These are phyloP conservation scores for Heteronetta atricapilla DNA, from an alignment of 2,113 vertebrate species.

Conservation along the genomic window DNA sequence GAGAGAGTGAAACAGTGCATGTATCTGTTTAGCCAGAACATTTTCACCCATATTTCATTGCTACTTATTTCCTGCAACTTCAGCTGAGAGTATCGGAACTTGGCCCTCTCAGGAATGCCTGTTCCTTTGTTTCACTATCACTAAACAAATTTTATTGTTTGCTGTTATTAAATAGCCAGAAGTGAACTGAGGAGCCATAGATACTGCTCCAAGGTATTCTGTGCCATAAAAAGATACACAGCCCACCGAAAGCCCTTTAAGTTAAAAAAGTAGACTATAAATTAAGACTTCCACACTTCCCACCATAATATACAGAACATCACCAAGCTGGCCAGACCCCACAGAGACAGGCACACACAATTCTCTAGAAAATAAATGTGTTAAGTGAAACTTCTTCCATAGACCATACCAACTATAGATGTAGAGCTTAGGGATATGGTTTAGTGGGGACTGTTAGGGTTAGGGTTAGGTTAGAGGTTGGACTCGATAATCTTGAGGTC, in stretches of 20 bases:
- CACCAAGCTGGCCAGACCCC: not conserved
- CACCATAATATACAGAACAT: not conserved
- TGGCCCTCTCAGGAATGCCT: not conserved
- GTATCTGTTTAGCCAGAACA: not conserved
- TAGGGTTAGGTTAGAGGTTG: too few species aligned
- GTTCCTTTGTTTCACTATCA: conserved; percentile 4
- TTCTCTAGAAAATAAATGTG: not conserved
- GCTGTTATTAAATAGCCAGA: conserved; percentile 26
- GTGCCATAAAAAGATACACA: not conserved
- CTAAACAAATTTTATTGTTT: conserved; percentile 39
- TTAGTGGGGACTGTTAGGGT: too few species aligned
- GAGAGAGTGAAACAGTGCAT: not conserved
- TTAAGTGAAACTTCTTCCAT: not conserved
- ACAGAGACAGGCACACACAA: not conserved
- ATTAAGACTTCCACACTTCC: not conserved
- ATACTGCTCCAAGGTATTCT: not conserved
- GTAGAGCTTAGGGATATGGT: too few species aligned
- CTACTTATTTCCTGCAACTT: conserved; percentile 6
- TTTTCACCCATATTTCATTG: not conserved
- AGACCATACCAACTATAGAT: not conserved
- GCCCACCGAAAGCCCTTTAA: not conserved
- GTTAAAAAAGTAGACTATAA: conserved; percentile 15
- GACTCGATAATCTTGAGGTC: too few species aligned
- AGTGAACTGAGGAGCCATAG: conserved; percentile 8
- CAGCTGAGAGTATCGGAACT: not conserved